Evolutionary conservation across 2,888 invertebrate genomes (phyloP), one percentile per base, ranked within the genome.

Genomic region (Hermodice carunculata): DNA sequence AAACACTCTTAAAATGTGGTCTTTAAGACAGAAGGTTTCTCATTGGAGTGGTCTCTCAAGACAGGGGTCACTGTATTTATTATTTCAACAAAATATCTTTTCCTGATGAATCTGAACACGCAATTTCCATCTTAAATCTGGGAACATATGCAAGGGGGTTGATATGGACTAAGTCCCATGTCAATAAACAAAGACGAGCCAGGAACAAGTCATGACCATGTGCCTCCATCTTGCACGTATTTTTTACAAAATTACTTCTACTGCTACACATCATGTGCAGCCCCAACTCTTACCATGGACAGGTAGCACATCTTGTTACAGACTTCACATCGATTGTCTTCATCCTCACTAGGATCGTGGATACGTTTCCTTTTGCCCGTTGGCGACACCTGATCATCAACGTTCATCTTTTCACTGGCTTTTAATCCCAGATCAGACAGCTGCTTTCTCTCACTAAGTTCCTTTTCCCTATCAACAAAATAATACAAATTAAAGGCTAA

Each of bases 271-370:
- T n/a, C n/a, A n/a, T n/a, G n/a, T n/a, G n/a, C n/a, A n/a, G n/a
- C n/a, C n/a, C n/a, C n/a, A n/a, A n/a, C n/a, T n/a, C 86, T 86
- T 85, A 94, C 93, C 90, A 93, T 90, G 1, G 95, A 95, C 68
- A 95, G 89, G 83, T 91, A 94, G 37, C 96, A 89, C 83, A 93
- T 93, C 63, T 91, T 91, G 67, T 93, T 91, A 81, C 95, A 95
- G 57, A 91, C 88, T 80, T 95, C 93, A 85, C 96, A 96, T 83
- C 94, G 93, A 71, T 91, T 92, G 75, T 92, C 92, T 24, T 91
- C 91, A 54, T 90, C 90, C 29, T 89, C 90, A 64, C 89, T 87
- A 60, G 87, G 85, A 37, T 74, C 74, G 31, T 61, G 61, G 53
- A 34, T 52, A 60, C 26, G 64, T 46, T 49, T 52, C 32, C 5